These are phyloP conservation scores for Saxicola maurus DNA, from an alignment of 2,797 vertebrate species.

Conservation along the genomic window DNA sequence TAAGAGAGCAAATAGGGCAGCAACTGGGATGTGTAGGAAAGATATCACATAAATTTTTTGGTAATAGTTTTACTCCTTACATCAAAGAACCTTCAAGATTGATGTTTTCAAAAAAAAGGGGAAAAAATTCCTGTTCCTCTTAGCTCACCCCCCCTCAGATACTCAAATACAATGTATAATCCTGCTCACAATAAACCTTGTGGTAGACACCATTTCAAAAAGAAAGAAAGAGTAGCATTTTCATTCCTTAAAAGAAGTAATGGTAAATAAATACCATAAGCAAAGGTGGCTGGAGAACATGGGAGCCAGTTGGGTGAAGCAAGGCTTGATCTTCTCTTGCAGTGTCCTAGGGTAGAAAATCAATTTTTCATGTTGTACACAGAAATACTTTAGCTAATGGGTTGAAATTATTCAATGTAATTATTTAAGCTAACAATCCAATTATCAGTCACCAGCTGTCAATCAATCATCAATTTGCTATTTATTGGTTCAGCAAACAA, in stretches of 20 bases:
- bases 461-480: neutral
- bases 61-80: neutral
- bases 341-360: neutral
- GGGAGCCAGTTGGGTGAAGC: neutral
- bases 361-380: neutral
- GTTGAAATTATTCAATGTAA: neutral
- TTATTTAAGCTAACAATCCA: neutral
- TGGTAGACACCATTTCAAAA: neutral
- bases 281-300: neutral
- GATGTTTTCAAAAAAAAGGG: neutral
- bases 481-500: neutral
- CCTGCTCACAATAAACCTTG: neutral
- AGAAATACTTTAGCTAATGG: neutral
- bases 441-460: neutral
- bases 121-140: neutral
- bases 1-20: neutral
- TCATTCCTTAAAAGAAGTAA: neutral
- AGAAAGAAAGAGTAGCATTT: neutral
- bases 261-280: neutral
- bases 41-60: neutral
- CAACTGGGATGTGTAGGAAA: neutral
- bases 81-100: neutral
- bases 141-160: neutral
- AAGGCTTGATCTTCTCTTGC: neutral
- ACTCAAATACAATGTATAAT: accelerated